phyloP scores from a whole-genome alignment of 2,797 vertebrate genomes.

The Coreius guichenoti region DNA sequence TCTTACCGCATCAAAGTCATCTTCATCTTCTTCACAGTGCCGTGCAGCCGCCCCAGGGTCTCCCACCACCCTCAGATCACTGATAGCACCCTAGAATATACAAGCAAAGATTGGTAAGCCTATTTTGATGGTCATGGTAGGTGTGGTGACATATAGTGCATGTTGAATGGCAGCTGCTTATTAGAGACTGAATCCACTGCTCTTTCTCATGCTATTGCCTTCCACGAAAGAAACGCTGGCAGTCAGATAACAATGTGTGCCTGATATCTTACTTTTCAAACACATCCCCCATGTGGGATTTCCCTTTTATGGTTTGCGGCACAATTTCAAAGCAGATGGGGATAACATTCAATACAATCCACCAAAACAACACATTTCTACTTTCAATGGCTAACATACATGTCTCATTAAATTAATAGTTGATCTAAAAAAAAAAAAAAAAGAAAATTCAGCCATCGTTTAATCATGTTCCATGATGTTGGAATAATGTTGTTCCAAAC shows the following conservation, averaged over 20 bases:
- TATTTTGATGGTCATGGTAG: conserved; percentile 3
- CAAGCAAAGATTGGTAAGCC: not conserved
- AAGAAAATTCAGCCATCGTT: not conserved
- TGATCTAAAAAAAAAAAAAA: conserved; percentile 1
- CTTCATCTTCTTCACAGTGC: conserved; percentile 91
- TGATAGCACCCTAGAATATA: conserved; percentile 84
- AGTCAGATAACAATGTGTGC: conserved; percentile 20
- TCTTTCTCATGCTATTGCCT: not conserved
- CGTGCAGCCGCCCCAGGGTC: conserved; percentile 82
- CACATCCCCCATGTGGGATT: conserved; percentile 30
- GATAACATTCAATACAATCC: conserved; percentile 29
- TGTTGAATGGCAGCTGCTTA: not conserved
- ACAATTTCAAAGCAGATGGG: conserved; percentile 21
- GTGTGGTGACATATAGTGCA: conserved; percentile 17
- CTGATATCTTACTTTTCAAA: conserved; percentile 33
- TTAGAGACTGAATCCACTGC: conserved; percentile 3
- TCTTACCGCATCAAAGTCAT: conserved; percentile 87
- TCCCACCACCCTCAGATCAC: conserved; percentile 84
- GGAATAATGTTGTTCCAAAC: not conserved
- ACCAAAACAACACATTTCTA: conserved; percentile 18
- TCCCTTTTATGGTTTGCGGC: conserved; percentile 32
- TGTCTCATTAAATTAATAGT: conserved; percentile 13
- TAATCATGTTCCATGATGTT: not conserved
- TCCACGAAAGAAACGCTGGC: not conserved
- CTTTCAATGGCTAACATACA: conserved; percentile 7